phyloP scores from a whole-genome alignment of 2,113 vertebrate species.

The Hippolais icterina region DNA sequence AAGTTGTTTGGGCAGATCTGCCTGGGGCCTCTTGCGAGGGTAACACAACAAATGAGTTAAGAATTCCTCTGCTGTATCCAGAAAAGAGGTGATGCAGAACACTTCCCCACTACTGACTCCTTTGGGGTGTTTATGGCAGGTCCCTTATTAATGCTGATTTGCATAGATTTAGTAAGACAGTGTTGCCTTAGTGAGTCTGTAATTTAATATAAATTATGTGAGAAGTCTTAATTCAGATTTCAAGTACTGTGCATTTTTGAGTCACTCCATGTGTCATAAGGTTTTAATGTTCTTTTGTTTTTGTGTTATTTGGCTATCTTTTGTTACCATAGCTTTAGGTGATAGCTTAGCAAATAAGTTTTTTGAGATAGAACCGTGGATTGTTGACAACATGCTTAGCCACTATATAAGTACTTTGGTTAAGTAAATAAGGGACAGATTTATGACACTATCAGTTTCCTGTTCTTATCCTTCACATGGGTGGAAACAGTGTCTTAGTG shows the following conservation, averaged over 20 bases:
- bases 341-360: neutral
- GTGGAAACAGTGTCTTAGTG: neutral
- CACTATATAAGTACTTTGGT: neutral
- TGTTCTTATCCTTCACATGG: neutral
- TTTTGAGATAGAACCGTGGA: neutral
- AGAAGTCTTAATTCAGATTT: neutral
- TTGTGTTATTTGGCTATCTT: neutral
- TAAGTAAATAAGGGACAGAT: neutral
- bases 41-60: neutral
- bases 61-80: neutral
- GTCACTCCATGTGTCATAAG: neutral
- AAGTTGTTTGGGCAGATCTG: neutral
- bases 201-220: neutral
- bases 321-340: neutral
- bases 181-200: neutral
- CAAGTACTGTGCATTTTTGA: neutral
- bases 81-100: neutral
- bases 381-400: neutral
- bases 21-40: fast-evolving
- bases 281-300: neutral
- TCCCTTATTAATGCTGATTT: neutral
- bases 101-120: neutral
- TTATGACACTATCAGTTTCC: neutral
- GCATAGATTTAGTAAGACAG: neutral
- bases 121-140: neutral